phyloP scores from a whole-genome alignment of 2,113 vertebrate species.

The Platichthys flesus region DNA sequence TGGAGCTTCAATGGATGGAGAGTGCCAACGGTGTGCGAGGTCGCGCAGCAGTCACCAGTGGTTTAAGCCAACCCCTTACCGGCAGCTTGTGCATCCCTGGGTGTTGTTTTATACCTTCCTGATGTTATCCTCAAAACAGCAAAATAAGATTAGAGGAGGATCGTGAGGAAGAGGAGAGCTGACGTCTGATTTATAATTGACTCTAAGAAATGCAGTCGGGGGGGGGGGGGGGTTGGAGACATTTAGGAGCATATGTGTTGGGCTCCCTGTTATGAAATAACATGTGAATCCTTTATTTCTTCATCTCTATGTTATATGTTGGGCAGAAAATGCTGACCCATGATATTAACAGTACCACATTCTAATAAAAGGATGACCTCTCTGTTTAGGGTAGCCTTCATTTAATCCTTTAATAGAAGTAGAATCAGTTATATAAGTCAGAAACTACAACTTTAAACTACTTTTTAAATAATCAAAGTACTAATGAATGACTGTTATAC shows the following conservation, averaged over 20 bases:
- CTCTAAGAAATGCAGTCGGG: slow-evolving; percentile 19
- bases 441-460: too few relatives aligned
- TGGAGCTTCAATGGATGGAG: slow-evolving; percentile 6
- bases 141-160: slow-evolving; percentile 61
- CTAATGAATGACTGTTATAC: too few relatives aligned
- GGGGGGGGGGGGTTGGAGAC: neutral
- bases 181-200: slow-evolving; percentile 38
- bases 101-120: slow-evolving; percentile 50
- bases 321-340: too few relatives aligned
- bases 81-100: slow-evolving; percentile 4
- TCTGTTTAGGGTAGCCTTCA: neutral
- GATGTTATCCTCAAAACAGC: slow-evolving; percentile 47
- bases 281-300: too few relatives aligned
- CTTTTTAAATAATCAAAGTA: too few relatives aligned
- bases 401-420: too few relatives aligned
- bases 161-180: slow-evolving; percentile 42
- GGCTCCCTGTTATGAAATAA: neutral
- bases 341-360: neutral
- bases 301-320: too few relatives aligned
- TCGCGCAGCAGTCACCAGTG: neutral
- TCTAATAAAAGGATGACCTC: neutral
- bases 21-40: neutral
- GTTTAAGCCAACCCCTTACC: neutral
- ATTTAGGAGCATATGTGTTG: neutral
- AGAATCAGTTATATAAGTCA: neutral